Percentiles rank a stretch among this genome's conserved stretches.
Conservation (phyloP, 2,888 invertebrate genomes). For the Conistra vaccinii region DNA sequence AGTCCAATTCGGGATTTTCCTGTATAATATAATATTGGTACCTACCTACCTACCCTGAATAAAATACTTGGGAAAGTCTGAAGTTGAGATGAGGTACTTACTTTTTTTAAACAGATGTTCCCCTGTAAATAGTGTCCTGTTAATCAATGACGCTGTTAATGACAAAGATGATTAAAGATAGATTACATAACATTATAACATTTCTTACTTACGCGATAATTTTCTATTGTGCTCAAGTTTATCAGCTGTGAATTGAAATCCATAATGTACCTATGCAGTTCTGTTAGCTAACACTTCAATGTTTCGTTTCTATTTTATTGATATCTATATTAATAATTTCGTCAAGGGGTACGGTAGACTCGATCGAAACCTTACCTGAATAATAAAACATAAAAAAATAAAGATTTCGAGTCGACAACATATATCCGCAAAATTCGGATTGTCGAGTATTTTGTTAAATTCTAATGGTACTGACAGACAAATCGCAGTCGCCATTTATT, state of each 20-base stretch:
- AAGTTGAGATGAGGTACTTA: not conserved
- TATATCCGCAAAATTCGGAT: no score
- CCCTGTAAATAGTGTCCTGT: not conserved
- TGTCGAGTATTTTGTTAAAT: no score
- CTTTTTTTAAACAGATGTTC: not conserved
- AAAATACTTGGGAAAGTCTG: not conserved
- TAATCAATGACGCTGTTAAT: not conserved
- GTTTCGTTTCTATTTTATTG: slow-evolving; percentile 28
- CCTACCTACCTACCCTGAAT: not conserved
- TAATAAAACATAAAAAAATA: no score
- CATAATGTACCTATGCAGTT: slow-evolving; percentile 11
- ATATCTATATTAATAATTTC: no score
- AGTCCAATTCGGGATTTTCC: not conserved
- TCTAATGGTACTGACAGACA: no score
- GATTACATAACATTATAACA: not conserved
- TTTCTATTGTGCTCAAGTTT: not conserved
- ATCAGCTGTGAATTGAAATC: slow-evolving; percentile 5
- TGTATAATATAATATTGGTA: not conserved
- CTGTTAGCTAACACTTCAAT: slow-evolving; percentile 20
- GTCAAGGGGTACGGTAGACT: no score
- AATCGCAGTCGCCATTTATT: no score
- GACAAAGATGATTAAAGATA: not conserved
- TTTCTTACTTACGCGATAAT: not conserved
- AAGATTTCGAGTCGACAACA: no score
- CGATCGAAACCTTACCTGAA: no score